Conservation (phyloP, 2,113 vertebrate genomes). For the Myiopsitta monachus region DNA sequence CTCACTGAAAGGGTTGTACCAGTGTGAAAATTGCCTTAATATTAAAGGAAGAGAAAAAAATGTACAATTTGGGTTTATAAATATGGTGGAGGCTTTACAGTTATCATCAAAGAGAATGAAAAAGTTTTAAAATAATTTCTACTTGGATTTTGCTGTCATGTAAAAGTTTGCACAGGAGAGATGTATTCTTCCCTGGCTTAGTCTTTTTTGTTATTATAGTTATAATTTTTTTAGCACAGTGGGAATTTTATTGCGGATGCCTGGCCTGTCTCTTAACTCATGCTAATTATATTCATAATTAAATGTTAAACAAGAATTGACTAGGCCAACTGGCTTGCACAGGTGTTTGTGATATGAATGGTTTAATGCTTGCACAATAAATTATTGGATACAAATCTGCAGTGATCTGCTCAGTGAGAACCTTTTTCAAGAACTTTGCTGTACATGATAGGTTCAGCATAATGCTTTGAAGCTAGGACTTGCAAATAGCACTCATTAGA, state of each 20-base stretch:
- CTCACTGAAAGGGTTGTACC: background rate
- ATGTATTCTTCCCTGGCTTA: background rate
- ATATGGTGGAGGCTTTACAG: background rate
- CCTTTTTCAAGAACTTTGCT: constrained; percentile 56
- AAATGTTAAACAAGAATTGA: constrained; percentile 77
- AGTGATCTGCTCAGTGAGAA: constrained; percentile 51
- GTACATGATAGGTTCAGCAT: background rate
- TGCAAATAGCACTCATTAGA: background rate
- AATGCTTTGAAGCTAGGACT: background rate
- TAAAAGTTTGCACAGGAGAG: constrained; percentile 7
- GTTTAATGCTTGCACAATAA: constrained; percentile 75
- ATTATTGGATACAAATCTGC: constrained; percentile 71
- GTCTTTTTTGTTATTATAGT: constrained; percentile 11
- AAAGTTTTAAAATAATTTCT: constrained; percentile 26
- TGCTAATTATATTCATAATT: constrained; percentile 83
- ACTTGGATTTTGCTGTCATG: background rate
- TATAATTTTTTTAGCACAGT: constrained; percentile 54
- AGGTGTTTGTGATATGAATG: constrained; percentile 79
- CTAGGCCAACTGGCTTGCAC: constrained; percentile 81
- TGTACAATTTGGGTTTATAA: background rate
- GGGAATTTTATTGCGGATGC: constrained; percentile 76
- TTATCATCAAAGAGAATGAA: constrained; percentile 14
- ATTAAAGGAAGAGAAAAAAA: background rate
- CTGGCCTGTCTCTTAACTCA: constrained; percentile 80
- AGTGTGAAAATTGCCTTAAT: background rate